Evolutionary conservation across 2,797 vertebrate species (phyloP).

Genomic region (Rhincodon typus): DNA sequence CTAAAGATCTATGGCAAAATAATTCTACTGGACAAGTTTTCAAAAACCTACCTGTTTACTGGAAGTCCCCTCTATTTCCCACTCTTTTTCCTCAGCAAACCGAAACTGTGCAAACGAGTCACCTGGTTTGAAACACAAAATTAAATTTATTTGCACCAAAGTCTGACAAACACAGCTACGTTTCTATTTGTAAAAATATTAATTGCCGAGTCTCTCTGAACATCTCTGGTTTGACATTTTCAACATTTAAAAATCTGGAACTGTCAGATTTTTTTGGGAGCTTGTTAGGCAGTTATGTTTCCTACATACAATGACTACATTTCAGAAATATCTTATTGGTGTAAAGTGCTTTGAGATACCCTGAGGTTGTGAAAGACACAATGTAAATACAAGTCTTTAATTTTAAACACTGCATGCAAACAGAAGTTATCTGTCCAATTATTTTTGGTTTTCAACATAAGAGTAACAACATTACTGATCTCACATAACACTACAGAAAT

Average conservation of each 20-base stretch:
- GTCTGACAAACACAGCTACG: neutral
- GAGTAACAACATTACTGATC: neutral
- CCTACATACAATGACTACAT: neutral
- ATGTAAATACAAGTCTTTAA: neutral
- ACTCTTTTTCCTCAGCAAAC: slow-evolving; percentile 87
- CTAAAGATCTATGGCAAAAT: neutral
- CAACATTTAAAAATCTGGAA: neutral
- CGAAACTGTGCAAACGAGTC: slow-evolving; percentile 87
- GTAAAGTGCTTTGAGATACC: neutral
- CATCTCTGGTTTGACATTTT: no score
- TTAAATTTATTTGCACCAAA: neutral
- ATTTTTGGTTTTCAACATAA: neutral
- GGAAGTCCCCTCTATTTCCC: slow-evolving; percentile 67
- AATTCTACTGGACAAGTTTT: neutral
- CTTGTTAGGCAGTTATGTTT: neutral
- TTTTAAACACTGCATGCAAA: neutral
- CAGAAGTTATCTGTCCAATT: neutral
- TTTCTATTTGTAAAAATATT: slow-evolving; percentile 1
- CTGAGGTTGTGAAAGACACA: neutral
- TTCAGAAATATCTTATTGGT: neutral
- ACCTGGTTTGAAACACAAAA: slow-evolving; percentile 57
- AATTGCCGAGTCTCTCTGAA: no score
- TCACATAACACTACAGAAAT: neutral
- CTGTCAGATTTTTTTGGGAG: neutral
- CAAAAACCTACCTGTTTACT: slow-evolving; percentile 63